Percentiles rank a stretch among this genome's conserved stretches.
Evolutionary conservation across 2,113 vertebrate species (phyloP).

Genomic region (Amphiprion percula): DNA sequence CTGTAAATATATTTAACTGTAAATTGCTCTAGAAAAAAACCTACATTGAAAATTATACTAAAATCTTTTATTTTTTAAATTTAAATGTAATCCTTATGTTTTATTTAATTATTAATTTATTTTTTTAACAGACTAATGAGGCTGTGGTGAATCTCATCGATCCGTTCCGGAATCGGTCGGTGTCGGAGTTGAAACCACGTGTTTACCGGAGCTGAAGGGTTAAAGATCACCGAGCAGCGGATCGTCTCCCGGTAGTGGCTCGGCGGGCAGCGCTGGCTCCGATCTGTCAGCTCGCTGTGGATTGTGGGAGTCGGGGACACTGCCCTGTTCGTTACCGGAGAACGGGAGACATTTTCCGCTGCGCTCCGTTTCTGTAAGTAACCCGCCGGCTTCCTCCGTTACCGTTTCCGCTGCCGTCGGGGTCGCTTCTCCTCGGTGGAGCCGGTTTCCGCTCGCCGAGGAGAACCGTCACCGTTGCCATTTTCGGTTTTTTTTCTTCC

Average conservation of each 20-base stretch:
- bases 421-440: not conserved
- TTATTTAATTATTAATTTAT: too few species aligned
- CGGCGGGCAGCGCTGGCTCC: slow-evolving; percentile 65
- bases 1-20: too few species aligned
- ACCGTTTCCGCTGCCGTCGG: not conserved
- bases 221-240: slow-evolving; percentile 53
- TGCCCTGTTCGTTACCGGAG: slow-evolving; percentile 74
- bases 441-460: not conserved
- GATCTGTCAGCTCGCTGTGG: slow-evolving; percentile 76
- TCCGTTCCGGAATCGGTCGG: too few species aligned
- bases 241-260: slow-evolving; percentile 44
- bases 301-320: slow-evolving; percentile 84
- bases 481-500: slow-evolving; percentile 25
- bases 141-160: not conserved
- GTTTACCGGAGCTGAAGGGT: slow-evolving; percentile 48
- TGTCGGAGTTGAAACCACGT: not conserved
- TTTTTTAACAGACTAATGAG: too few species aligned
- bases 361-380: slow-evolving; percentile 74
- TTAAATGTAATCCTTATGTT: too few species aligned
- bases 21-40: too few species aligned
- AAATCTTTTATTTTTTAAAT: too few species aligned
- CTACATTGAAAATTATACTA: too few species aligned
- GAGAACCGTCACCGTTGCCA: slow-evolving; percentile 33
- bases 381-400: not conserved
- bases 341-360: slow-evolving; percentile 59